Percentiles rank a stretch among this genome's conserved stretches.
Conservation (phyloP, 1,140 invertebrate species). For the Hypsibius dujardini region DNA sequence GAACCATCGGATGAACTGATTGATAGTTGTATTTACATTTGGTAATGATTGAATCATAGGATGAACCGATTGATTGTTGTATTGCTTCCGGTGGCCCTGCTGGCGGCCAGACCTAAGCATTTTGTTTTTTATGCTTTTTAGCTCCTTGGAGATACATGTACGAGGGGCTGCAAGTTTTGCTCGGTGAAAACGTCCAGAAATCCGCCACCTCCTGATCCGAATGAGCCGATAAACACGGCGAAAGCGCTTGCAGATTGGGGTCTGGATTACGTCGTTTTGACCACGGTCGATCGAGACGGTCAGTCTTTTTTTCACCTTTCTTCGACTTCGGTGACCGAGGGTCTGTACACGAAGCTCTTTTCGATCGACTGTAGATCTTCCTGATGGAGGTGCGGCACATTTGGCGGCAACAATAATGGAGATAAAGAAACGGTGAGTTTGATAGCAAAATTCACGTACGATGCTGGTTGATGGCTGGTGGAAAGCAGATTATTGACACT, state of each 20-base stretch:
- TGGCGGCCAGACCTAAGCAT: neutral
- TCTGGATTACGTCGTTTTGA: constrained; percentile 89
- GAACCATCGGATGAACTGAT: too few relatives aligned
- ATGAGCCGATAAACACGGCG: constrained; percentile 83
- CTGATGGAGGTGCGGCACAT: constrained; percentile 74
- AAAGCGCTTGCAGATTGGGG: constrained; percentile 80
- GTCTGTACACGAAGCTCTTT: neutral
- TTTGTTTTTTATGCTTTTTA: constrained; percentile 20
- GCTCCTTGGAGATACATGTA: constrained; percentile 16
- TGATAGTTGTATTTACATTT: too few relatives aligned
- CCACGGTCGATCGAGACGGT: constrained; percentile 93
- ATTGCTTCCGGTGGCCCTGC: too few relatives aligned
- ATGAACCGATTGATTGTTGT: too few relatives aligned
- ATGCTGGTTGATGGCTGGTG: too few relatives aligned
- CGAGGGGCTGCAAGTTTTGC: constrained; percentile 70
- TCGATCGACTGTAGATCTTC: constrained; percentile 46
- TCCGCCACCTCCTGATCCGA: constrained; percentile 72
- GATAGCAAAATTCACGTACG: too few relatives aligned
- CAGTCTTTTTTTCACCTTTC: constrained; percentile 17
- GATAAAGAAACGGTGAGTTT: constrained; percentile 35
- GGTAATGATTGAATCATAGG: too few relatives aligned
- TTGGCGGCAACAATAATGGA: constrained; percentile 67
- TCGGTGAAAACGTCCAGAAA: constrained; percentile 85
- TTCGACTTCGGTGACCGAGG: too few relatives aligned
- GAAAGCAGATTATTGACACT: too few relatives aligned